phyloP scores from a whole-genome alignment of 2,113 vertebrate genomes.

The Ictalurus furcatus region DNA sequence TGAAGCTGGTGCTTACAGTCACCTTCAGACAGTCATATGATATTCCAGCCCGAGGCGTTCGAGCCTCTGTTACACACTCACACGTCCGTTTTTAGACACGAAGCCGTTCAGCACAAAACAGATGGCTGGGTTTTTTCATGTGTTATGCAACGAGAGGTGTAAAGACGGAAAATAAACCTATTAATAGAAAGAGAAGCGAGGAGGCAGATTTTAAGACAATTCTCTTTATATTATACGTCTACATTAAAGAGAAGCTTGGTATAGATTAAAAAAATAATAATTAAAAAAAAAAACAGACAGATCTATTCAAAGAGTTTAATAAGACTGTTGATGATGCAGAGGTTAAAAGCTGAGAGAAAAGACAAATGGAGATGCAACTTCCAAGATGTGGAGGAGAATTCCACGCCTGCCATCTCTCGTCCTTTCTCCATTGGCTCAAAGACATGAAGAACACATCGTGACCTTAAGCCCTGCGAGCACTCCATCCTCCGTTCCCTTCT shows the following conservation, averaged over 20 bases:
- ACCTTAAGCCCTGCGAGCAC: neutral
- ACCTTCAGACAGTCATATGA: slow-evolving; percentile 35
- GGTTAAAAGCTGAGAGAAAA: neutral
- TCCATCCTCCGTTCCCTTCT: neutral
- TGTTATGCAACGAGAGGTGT: slow-evolving; percentile 5
- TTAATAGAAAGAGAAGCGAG: neutral
- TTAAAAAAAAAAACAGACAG: neutral
- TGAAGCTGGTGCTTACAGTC: neutral
- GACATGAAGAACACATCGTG: neutral
- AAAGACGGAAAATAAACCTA: neutral
- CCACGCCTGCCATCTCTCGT: neutral
- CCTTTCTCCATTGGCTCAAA: neutral
- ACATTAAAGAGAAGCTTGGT: neutral
- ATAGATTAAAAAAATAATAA: neutral
- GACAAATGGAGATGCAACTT: neutral
- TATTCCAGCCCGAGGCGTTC: neutral
- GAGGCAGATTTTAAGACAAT: neutral
- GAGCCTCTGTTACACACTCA: neutral
- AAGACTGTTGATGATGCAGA: neutral
- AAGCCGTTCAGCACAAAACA: slow-evolving; percentile 17
- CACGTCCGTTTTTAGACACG: slow-evolving; percentile 24
- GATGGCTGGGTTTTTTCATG: neutral
- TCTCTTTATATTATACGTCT: neutral
- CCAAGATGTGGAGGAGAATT: neutral
- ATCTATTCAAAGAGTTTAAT: neutral